These are phyloP conservation scores for Tachyglossus aculeatus DNA, from an alignment of 2,797 vertebrate species.

Conservation along the genomic window DNA sequence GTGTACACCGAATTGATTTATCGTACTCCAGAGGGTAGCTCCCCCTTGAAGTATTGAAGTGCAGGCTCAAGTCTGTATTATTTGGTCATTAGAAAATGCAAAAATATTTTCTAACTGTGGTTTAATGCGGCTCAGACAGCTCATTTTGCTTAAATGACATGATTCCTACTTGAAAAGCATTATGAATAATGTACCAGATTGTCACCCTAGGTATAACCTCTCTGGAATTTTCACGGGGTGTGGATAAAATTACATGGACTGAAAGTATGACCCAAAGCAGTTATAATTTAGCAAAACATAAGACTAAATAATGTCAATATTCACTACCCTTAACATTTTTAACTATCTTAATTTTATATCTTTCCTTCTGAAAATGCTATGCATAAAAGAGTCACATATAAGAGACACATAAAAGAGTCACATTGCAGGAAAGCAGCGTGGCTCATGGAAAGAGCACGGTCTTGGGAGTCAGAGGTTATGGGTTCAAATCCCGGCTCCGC, in stretches of 20 bases:
- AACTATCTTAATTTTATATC: no score
- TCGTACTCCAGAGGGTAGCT: not conserved
- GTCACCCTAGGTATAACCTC: not conserved
- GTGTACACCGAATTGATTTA: constrained; percentile 20
- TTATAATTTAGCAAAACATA: not conserved
- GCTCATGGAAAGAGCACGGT: no score
- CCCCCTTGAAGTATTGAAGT: not conserved
- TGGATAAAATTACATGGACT: not conserved
- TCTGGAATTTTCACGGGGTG: not conserved
- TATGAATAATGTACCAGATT: constrained; percentile 2
- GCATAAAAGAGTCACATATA: no score
- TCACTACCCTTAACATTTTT: no score
- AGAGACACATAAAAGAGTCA: no score
- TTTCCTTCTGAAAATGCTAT: no score
- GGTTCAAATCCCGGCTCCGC: no score
- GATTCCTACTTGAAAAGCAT: constrained; percentile 4
- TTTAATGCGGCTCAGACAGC: constrained; percentile 5
- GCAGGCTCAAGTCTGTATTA: not conserved
- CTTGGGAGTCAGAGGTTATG: no score
- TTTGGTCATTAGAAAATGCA: constrained; percentile 21
- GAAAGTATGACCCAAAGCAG: not conserved
- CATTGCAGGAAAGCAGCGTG: no score
- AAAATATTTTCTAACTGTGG: constrained; percentile 8
- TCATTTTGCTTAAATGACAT: constrained; percentile 13
- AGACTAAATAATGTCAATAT: no score